These are phyloP conservation scores for Hycleus cichorii DNA, from an alignment of 1,140 invertebrate species.

Conservation along the genomic window DNA sequence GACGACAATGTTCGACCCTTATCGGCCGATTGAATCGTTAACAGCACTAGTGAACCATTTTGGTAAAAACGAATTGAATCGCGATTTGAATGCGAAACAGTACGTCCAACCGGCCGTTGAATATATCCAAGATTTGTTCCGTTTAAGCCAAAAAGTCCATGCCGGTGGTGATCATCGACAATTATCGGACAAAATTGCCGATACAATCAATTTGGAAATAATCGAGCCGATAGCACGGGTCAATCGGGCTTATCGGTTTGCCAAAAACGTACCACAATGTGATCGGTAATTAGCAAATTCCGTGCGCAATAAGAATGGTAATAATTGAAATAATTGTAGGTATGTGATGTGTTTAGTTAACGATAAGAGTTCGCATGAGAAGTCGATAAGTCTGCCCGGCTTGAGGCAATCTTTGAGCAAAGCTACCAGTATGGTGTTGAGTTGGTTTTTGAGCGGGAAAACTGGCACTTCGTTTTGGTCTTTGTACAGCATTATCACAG, in stretches of 20 bases:
- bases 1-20: slow-evolving; percentile 59
- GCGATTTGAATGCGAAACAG: slow-evolving; percentile 60
- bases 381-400: slow-evolving; percentile 43
- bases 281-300: slow-evolving; percentile 43
- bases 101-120: slow-evolving; percentile 67
- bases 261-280: slow-evolving; percentile 58
- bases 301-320: not conserved
- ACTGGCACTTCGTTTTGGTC: slow-evolving; percentile 51
- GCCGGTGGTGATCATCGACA: slow-evolving; percentile 52
- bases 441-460: slow-evolving; percentile 55
- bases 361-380: slow-evolving; percentile 47
- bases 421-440: slow-evolving; percentile 62
- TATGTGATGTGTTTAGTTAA: slow-evolving; percentile 72
- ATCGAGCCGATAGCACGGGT: slow-evolving; percentile 69
- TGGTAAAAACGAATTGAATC: slow-evolving; percentile 59
- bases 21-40: slow-evolving; percentile 58
- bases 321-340: slow-evolving; percentile 20
- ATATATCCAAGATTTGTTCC: slow-evolving; percentile 52
- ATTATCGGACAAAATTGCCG: slow-evolving; percentile 65
- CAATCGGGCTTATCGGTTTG: slow-evolving; percentile 67
- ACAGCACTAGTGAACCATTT: slow-evolving; percentile 58
- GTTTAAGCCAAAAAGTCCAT: slow-evolving; percentile 19
- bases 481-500: slow-evolving; percentile 47
- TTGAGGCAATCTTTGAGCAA: slow-evolving; percentile 61
- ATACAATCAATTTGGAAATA: slow-evolving; percentile 70